Conservation (phyloP, 1,140 invertebrate genomes). For the Oreohelix idahoensis region DNA sequence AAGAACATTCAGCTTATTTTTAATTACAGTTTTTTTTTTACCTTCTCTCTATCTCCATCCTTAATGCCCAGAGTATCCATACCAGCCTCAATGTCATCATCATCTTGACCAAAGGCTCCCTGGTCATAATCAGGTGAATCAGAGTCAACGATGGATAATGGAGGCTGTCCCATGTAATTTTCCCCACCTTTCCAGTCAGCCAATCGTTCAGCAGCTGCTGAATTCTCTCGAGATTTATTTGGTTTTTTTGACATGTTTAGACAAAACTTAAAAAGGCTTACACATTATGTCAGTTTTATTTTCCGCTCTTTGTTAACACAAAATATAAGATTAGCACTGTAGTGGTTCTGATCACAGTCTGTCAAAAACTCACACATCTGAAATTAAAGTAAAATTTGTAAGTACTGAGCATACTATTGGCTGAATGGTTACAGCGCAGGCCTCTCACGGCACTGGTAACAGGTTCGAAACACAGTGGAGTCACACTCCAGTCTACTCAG, state of each 20-base stretch:
- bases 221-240: conserved; percentile 53
- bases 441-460: too few species aligned
- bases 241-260: conserved; percentile 42
- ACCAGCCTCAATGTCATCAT: conserved; percentile 40
- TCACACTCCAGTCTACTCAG: too few species aligned
- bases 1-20: too few species aligned
- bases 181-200: conserved; percentile 56
- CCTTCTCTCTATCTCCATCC: conserved; percentile 44
- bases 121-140: conserved; percentile 50
- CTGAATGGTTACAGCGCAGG: too few species aligned
- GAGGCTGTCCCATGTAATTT: conserved; percentile 19
- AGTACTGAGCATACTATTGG: too few species aligned
- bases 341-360: too few species aligned
- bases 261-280: background rate
- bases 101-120: conserved; percentile 39
- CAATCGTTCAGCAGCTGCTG: conserved; percentile 53
- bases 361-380: too few species aligned
- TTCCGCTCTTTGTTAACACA: background rate
- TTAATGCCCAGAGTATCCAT: conserved; percentile 43
- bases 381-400: too few species aligned
- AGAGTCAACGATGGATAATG: conserved; percentile 32
- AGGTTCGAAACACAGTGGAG: too few species aligned
- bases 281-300: background rate
- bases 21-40: background rate
- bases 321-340: too few species aligned